A percentile compares a stretch with the other conserved stretches of the same genome.
Conservation (phyloP, 2,797 vertebrate genomes). For the Triplophysa bombifrons region DNA sequence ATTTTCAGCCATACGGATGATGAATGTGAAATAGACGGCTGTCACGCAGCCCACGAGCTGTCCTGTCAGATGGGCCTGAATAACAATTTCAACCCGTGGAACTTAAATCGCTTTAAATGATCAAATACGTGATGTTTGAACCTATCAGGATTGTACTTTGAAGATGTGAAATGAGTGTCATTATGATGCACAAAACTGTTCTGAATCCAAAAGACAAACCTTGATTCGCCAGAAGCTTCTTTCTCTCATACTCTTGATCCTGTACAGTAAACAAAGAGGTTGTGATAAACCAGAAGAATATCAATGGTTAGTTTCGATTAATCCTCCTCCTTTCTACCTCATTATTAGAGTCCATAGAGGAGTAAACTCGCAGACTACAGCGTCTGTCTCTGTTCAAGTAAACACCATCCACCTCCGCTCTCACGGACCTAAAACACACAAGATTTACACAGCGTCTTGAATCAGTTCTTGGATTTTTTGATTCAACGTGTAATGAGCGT, state of each 20-base stretch:
- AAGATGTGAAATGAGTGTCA: neutral
- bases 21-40: slow-evolving; percentile 56
- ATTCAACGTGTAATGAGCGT: neutral
- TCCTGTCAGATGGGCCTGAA: slow-evolving; percentile 13
- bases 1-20: slow-evolving; percentile 54
- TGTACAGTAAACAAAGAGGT: slow-evolving; percentile 44
- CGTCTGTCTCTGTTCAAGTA: slow-evolving; percentile 55
- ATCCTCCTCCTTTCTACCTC: slow-evolving; percentile 40
- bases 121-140: neutral
- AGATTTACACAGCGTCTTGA: slow-evolving; percentile 6
- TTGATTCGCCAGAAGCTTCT: slow-evolving; percentile 79
- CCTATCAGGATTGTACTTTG: neutral
- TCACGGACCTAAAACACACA: slow-evolving; percentile 44
- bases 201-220: slow-evolving; percentile 68
- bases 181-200: neutral
- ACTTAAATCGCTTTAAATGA: slow-evolving; percentile 2
- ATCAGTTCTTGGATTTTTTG: neutral
- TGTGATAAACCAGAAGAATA: neutral
- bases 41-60: slow-evolving; percentile 12
- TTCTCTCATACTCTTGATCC: slow-evolving; percentile 83
- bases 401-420: slow-evolving; percentile 47
- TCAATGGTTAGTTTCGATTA: neutral
- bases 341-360: slow-evolving; percentile 44
- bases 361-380: slow-evolving; percentile 56
- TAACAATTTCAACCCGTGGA: slow-evolving; percentile 6